These are phyloP conservation scores for Drosophila formosana DNA, from an alignment of 2,888 invertebrate genomes.

Conservation along the genomic window DNA sequence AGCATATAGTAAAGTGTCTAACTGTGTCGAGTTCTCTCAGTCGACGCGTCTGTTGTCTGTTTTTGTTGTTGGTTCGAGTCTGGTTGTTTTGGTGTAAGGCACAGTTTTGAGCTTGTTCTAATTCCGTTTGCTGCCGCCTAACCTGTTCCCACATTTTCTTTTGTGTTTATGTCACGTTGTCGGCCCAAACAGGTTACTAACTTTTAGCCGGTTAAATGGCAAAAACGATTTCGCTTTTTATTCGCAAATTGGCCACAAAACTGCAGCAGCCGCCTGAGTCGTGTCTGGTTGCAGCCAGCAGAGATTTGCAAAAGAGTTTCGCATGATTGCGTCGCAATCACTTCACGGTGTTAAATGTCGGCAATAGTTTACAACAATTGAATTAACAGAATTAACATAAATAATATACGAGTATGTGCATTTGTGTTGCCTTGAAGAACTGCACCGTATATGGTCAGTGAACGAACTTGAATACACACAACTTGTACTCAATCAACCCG, in stretches of 20 bases:
- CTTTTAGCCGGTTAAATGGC: conserved; percentile 43
- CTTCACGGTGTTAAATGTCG: conserved; percentile 31
- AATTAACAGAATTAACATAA: conserved; percentile 10
- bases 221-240: conserved; percentile 71
- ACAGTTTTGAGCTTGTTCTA: conserved; percentile 75
- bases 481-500: conserved; percentile 23
- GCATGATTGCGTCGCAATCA: conserved; percentile 50
- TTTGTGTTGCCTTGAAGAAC: conserved; percentile 40
- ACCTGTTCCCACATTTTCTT: conserved; percentile 75
- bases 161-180: conserved; percentile 73
- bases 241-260: conserved; percentile 48
- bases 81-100: conserved; percentile 50
- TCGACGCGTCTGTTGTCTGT: conserved; percentile 21
- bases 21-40: conserved; percentile 51
- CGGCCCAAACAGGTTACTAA: conserved; percentile 65
- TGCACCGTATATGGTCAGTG: conserved; percentile 47
- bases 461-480: conserved; percentile 38
- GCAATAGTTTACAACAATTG: conserved; percentile 24
- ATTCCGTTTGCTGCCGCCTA: conserved; percentile 68
- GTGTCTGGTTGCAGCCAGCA: conserved; percentile 24
- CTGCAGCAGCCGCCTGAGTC: conserved; percentile 37
- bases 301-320: conserved; percentile 35
- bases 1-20: conserved; percentile 26
- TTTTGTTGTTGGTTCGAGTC: conserved; percentile 4
- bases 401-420: conserved; percentile 4